Base-by-base conservation (phyloP, 2,888 invertebrate species). In the Plagiodera versicolora region DNA sequence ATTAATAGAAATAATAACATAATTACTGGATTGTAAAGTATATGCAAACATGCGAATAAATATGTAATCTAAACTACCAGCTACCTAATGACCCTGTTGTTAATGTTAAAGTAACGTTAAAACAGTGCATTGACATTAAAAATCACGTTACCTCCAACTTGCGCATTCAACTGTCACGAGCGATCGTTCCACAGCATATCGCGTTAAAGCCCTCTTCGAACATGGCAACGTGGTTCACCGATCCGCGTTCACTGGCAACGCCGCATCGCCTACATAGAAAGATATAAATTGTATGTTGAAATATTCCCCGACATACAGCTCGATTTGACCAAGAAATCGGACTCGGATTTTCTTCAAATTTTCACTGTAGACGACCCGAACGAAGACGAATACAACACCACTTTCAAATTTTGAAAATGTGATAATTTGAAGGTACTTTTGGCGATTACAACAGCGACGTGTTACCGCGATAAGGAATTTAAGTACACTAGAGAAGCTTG, bases 211-310 rank as follows among this genome's bases (percentile, higher is more conserved):
- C 70, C 64, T 58, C 63, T 56, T 57, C 60, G 67, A 54, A 63
- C 62, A 56, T 63, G 71, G 72, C 72, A 72, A 71, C 73, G 68
- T 61, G 60, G 70, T 50, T 51, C 30, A 39, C 39, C 39, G 39
- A 39, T 39, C 63, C 51, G 51, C 44, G 53, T 24, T 5, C 62
- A 58, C 67, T 70, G 75, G 70, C 75, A 75, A 75, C 75, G 66
- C 47, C 69, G 75, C 72, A 70, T 77, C 74, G 75, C 75, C 76
- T 75, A 76, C 76, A 77, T 77, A 75, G 70, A 74, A 72, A 75
- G 68, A 72, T 73, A 74, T 68, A 69, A 72, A 73, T 70, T 73
- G 71, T 73, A 74, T 75, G 75, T 74, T 74, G 72, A 74, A 77
- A 76, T 77, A 76, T 74, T 73, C 72, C 63, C 65, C 65, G 68